Conservation (phyloP, 2,888 invertebrate genomes). For the Apotomis turbidana region DNA sequence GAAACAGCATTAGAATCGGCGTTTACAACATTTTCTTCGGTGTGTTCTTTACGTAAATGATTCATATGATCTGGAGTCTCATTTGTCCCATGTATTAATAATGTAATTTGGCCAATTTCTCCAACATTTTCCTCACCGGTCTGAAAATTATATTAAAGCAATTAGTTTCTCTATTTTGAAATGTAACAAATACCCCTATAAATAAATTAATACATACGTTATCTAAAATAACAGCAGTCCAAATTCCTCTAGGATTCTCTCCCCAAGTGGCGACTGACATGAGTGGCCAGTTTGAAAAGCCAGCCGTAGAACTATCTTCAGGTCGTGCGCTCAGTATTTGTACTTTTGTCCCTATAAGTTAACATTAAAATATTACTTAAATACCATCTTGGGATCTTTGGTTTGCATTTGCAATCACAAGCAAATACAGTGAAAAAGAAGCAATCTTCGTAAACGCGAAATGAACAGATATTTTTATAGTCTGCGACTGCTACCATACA, state of each 20-base stretch:
- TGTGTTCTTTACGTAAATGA: conserved; percentile 60
- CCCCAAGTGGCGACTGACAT: conserved; percentile 97
- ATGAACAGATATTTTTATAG: too few relatives aligned
- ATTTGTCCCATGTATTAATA: conserved; percentile 89
- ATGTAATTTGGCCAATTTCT: conserved; percentile 79
- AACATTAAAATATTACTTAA: too few relatives aligned
- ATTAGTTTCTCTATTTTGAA: too few relatives aligned
- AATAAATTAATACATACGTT: conserved; percentile 59
- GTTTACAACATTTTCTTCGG: conserved; percentile 48
- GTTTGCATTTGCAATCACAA: too few relatives aligned
- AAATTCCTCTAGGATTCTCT: conserved; percentile 89
- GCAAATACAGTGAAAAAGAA: too few relatives aligned
- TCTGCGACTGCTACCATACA: too few relatives aligned
- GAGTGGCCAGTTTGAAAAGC: conserved; percentile 93
- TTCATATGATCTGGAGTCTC: conserved; percentile 86
- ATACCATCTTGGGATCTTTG: too few relatives aligned
- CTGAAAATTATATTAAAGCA: conserved; percentile 50
- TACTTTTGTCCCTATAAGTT: conserved; percentile 85
- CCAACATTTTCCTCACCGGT: conserved; percentile 81
- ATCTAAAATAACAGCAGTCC: conserved; percentile 82
- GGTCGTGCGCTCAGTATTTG: conserved; percentile 88
- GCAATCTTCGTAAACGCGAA: background rate
- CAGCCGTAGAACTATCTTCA: conserved; percentile 87
- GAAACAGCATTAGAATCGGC: conserved; percentile 50
- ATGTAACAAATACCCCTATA: too few relatives aligned